A percentile compares a stretch with the other conserved stretches of the same genome.
Evolutionary conservation across 1,140 invertebrate genomes (phyloP).

Genomic region (Linepithema humile): DNA sequence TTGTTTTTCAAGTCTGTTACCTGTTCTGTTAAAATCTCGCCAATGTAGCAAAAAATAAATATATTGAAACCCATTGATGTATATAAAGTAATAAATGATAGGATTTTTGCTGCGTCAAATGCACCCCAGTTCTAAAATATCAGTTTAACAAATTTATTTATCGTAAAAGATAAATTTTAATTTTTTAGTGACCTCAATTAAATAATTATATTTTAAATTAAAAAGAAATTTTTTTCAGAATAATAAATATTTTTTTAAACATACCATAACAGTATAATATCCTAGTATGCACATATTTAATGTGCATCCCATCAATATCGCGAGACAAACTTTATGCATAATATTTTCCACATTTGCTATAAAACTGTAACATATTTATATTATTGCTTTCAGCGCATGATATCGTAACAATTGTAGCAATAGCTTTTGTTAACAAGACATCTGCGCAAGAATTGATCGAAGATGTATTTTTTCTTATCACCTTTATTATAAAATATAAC

Average conservation of each 20-base stretch:
- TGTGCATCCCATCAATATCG: conserved; percentile 70
- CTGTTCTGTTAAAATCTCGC: conserved; percentile 66
- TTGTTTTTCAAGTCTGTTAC: conserved; percentile 53
- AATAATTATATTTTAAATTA: no score
- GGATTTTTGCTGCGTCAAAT: no score
- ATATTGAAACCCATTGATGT: conserved; percentile 55
- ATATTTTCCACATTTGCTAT: conserved; percentile 61
- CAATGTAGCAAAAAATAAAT: conserved; percentile 72
- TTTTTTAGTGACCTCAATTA: not conserved
- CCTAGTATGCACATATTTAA: conserved; percentile 71
- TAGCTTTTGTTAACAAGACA: not conserved
- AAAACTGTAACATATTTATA: conserved; percentile 64
- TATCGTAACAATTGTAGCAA: not conserved
- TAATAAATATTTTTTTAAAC: conserved; percentile 4
- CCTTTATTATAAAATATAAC: not conserved
- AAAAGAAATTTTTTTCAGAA: no score
- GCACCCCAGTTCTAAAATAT: conserved; percentile 66
- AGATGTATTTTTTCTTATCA: no score
- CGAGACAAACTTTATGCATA: conserved; percentile 66
- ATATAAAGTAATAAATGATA: no score
- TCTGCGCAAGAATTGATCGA: not conserved
- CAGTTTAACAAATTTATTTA: not conserved
- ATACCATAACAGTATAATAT: conserved; percentile 74
- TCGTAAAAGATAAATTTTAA: not conserved
- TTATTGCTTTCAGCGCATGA: no score